phyloP scores from a whole-genome alignment of 2,888 invertebrate genomes.

The Drepana falcataria region DNA sequence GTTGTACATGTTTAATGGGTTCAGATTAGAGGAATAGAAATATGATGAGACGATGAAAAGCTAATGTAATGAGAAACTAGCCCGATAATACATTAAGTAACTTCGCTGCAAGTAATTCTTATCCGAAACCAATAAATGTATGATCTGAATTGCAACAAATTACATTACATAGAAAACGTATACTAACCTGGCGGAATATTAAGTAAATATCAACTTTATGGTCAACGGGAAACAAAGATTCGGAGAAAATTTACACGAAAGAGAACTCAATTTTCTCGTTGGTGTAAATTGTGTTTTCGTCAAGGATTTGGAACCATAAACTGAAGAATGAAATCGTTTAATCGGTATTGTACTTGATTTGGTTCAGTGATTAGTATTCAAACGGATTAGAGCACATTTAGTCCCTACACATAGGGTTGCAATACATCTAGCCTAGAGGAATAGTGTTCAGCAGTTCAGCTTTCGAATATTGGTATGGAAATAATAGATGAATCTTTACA shows the following conservation, averaged over 20 bases:
- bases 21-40: constrained; percentile 14
- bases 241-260: too few species aligned
- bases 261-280: too few species aligned
- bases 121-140: too few species aligned
- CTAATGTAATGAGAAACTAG: too few species aligned
- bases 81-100: too few species aligned
- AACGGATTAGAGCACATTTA: constrained; percentile 56
- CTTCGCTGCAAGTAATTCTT: too few species aligned
- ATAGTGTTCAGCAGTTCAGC: constrained; percentile 69
- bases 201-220: too few species aligned
- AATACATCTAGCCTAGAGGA: constrained; percentile 59
- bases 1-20: constrained; percentile 71
- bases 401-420: constrained; percentile 54
- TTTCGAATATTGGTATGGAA: constrained; percentile 74
- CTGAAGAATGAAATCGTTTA: constrained; percentile 8
- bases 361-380: constrained; percentile 45
- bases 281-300: background rate
- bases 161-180: too few species aligned
- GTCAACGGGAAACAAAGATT: too few species aligned
- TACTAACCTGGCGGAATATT: too few species aligned
- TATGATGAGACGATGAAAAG: background rate
- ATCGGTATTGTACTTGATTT: constrained; percentile 15
- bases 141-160: too few species aligned
- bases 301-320: background rate
- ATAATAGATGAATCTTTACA: constrained; percentile 58